These are phyloP conservation scores for Illadopsis cleaveri DNA, from an alignment of 2,113 vertebrate genomes.

Conservation along the genomic window DNA sequence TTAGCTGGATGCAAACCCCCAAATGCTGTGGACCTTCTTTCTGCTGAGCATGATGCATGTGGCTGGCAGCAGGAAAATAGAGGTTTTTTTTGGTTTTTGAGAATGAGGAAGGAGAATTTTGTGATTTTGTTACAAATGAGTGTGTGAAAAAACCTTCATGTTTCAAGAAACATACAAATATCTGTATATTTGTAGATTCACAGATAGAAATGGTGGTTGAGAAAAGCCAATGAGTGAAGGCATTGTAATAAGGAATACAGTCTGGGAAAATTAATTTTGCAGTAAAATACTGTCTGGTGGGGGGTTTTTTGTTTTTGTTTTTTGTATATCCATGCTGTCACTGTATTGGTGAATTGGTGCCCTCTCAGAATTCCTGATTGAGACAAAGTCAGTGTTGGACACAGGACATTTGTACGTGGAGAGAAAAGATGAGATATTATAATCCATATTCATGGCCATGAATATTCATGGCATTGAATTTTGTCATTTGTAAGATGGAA, in stretches of 20 bases:
- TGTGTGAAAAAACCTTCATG: accelerated
- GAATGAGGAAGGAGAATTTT: background rate
- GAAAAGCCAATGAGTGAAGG: background rate
- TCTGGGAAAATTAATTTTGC: background rate
- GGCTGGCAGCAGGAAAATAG: background rate
- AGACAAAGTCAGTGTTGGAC: background rate
- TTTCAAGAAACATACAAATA: background rate
- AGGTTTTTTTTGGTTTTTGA: background rate
- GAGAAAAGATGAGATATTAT: background rate
- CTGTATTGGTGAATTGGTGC: background rate
- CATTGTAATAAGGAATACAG: background rate
- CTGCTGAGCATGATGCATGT: background rate
- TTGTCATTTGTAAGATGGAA: background rate
- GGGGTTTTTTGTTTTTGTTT: background rate
- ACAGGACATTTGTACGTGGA: background rate
- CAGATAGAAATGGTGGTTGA: background rate
- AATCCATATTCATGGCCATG: background rate
- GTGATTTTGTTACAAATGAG: background rate
- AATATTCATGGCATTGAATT: background rate
- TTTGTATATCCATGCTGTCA: background rate
- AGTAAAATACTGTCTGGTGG: background rate
- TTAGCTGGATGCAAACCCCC: background rate
- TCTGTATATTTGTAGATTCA: background rate
- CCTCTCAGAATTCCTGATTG: background rate
- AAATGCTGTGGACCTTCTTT: background rate